Evolutionary conservation across 2,888 invertebrate species (phyloP), one percentile per base, ranked within the genome.

Genomic region (Lasioglossum malachurum): DNA sequence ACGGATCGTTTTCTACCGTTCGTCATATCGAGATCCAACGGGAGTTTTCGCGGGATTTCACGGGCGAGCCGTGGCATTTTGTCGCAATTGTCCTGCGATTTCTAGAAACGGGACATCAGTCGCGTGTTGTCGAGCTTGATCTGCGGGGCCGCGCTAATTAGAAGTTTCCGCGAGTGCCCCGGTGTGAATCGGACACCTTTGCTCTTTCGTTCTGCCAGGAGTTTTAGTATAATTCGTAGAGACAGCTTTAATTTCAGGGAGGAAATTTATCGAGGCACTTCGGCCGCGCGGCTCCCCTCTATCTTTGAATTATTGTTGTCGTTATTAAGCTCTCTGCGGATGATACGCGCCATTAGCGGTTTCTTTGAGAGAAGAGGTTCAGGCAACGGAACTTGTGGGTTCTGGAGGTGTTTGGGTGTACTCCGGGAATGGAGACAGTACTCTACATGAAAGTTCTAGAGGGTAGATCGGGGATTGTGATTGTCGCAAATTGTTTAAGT

Each of bases 1-100:
- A 38, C 27, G 19, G 23, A 77, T 69, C 73, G 76, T 60, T 44
- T 67, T 60, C 27, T 38, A 46, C 67, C 77, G 46, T 71, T 77
- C 75, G 46, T 69, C n/a, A 4, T 12, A n/a, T 53, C 46, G 19
- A 1, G 19, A 74, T 23, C 35, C 74, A 53, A 49, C 35, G 74
- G 23, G 71, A n/a, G n/a, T 41, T 71, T n/a, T 41, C 57, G 57
- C 12, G n/a, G n/a, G n/a, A 57, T n/a, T n/a, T 57, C 57, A n/a
- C 71, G 23, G n/a, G n/a, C 14, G 5, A n/a, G n/a, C 41, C 71
- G 14, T 49, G 72, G 49, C 49, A 57, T 75, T 74, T 49, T 31
- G 16, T 12, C 4, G 57, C 4, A n/a, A 57, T 57, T 57, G 57
- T n/a, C 10, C 10, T n/a, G 57, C 57, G 57, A 57, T n/a, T 57